Base-by-base conservation (phyloP, 2,888 invertebrate genomes). In the Netelia melanura region DNA sequence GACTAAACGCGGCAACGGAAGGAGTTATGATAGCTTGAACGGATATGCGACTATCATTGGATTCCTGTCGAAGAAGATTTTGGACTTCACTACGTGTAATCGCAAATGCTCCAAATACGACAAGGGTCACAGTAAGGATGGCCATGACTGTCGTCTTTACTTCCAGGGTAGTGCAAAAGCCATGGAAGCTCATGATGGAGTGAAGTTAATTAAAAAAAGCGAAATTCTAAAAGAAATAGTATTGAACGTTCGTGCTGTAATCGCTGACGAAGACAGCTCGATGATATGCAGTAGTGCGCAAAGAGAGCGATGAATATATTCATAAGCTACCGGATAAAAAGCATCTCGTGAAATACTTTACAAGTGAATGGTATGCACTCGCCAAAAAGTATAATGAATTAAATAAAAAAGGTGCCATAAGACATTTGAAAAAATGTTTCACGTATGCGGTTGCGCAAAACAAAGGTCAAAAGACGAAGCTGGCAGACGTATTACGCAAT, bases 61-160 rank as follows among this genome's bases (percentile, higher is more conserved):
- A 30, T 77, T 79, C 58, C 65, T 81, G 9, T 72, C 75, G 38
- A 62, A 80, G 21, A 82, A 86, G 77, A 58, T 85, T 21, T 64
- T 88, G 10, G 85, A 82, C 56, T 87, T 61, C 72, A 21, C 38
- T 23, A 77, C 84, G 25, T 17, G 76, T 25, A 81, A 67, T 17
- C 67, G 81, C 17, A 82, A 64, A 52, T 87, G 86, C 68, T 10
- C 64, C 14, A 43, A 65, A 72, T 88, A 87, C 65, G 76, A 82
- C 68, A 11, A 21, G n/a, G 81, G 83, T 25, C 79, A 77, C 10
- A 17, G 30, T 11, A 81, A 77, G 76, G 23, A 76, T 9, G 75
- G 84, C 44, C 88, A 89, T 65, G 87, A 88, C 68, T 89, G 87
- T 17, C 75, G 88, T 11, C 9, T 52, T 21, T 86, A 87, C 56